Evolutionary conservation across 2,888 invertebrate species (phyloP).

Genomic region (Chromoteleia sp.): DNA sequence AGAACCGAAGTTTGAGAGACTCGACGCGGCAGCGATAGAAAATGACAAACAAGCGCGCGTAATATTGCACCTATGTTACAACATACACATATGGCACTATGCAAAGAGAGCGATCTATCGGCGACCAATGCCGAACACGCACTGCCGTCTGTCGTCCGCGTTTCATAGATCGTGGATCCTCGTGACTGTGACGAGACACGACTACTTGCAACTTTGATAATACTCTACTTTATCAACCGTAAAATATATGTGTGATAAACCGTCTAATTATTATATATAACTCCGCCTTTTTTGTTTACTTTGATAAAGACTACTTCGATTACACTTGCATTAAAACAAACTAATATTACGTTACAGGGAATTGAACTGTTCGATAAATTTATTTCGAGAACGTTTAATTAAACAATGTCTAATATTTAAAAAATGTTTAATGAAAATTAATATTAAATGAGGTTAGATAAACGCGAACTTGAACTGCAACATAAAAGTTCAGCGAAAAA

Average conservation of each 20-base stretch:
- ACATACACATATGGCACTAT: constrained; percentile 19
- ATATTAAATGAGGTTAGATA: too few species aligned
- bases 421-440: too few species aligned
- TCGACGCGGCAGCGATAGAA: neutral
- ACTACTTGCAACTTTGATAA: constrained; percentile 50
- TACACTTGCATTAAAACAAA: too few species aligned
- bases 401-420: too few species aligned
- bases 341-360: too few species aligned
- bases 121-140: constrained; percentile 75
- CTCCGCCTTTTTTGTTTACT: too few species aligned
- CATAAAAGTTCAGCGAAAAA: too few species aligned
- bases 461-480: too few species aligned
- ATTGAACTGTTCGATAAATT: too few species aligned
- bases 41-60: constrained; percentile 56
- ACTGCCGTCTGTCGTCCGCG: constrained; percentile 68
- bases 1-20: neutral
- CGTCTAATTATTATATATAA: too few species aligned
- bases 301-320: too few species aligned
- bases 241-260: constrained; percentile 24
- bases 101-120: constrained; percentile 71
- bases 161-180: constrained; percentile 58
- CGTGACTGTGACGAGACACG: constrained; percentile 55
- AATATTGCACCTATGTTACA: constrained; percentile 37
- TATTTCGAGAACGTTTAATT: too few species aligned
- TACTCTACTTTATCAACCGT: constrained; percentile 44